Evolutionary conservation across 2,888 invertebrate genomes (phyloP).

Genomic region (Blastobasis adustella): DNA sequence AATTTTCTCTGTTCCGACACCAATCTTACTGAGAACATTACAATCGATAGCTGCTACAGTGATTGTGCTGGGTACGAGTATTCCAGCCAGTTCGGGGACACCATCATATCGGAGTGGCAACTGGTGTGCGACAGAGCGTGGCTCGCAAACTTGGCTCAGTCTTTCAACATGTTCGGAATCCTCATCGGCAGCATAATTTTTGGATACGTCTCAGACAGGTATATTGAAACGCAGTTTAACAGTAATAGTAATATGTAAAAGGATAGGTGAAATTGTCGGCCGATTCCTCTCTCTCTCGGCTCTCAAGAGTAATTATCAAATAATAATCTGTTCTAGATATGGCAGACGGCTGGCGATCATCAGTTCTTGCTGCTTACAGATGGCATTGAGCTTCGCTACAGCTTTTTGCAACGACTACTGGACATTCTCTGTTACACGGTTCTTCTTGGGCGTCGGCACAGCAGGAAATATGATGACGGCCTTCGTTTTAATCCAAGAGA

Average conservation of each 20-base stretch:
- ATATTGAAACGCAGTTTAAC: constrained; percentile 5
- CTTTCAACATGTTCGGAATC: constrained; percentile 81
- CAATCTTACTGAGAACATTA: constrained; percentile 29
- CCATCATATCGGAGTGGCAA: constrained; percentile 82
- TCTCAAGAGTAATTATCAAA: too few relatives aligned
- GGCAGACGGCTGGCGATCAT: constrained; percentile 82
- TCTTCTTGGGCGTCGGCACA: constrained; percentile 79
- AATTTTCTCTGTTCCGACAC: constrained; percentile 52
- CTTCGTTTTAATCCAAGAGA: constrained; percentile 77
- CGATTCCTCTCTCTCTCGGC: too few relatives aligned
- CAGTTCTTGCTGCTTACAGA: constrained; percentile 74
- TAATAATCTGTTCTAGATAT: constrained; percentile 60
- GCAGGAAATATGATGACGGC: constrained; percentile 84
- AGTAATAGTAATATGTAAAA: too few relatives aligned
- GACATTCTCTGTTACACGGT: constrained; percentile 75
- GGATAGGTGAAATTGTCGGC: too few relatives aligned
- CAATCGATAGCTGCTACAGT: constrained; percentile 55
- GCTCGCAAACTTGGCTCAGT: constrained; percentile 79
- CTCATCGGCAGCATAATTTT: constrained; percentile 80
- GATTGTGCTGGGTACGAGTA: constrained; percentile 72
- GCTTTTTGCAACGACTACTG: constrained; percentile 75
- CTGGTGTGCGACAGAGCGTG: constrained; percentile 77
- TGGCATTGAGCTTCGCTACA: constrained; percentile 76
- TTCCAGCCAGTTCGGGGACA: constrained; percentile 77
- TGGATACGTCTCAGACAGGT: constrained; percentile 82